Percentiles rank a stretch among this genome's conserved stretches.
phyloP scores from a whole-genome alignment of 2,797 vertebrate species.

The Oreochromis grahami region DNA sequence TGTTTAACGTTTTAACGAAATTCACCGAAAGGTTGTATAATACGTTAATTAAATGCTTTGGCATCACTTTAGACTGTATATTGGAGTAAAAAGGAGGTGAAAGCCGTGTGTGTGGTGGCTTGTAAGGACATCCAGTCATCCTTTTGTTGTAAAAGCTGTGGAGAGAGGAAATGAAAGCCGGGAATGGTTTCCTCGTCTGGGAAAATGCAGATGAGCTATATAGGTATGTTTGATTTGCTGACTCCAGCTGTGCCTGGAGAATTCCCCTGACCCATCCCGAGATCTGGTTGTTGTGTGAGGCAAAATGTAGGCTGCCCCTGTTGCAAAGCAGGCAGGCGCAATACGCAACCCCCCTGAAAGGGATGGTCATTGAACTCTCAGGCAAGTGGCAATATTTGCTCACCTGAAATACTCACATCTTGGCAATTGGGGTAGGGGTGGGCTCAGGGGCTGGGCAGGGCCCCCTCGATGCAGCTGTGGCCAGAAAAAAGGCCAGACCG shows the following conservation, averaged over 20 bases:
- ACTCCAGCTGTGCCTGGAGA: slow-evolving; percentile 78
- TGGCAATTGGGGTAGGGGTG: slow-evolving; percentile 69
- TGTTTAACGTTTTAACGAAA: neutral
- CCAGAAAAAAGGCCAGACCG: slow-evolving; percentile 73
- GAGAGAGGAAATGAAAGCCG: slow-evolving; percentile 45
- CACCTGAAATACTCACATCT: slow-evolving; percentile 85
- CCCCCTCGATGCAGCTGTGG: slow-evolving; percentile 83
- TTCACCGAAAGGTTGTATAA: neutral
- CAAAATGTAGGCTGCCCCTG: slow-evolving; percentile 65
- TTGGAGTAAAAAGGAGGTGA: neutral
- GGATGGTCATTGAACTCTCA: slow-evolving; percentile 80
- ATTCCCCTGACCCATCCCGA: slow-evolving; percentile 64
- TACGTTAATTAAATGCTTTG: neutral
- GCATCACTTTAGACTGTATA: neutral
- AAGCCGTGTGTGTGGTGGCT: slow-evolving; percentile 38
- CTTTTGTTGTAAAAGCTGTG: slow-evolving; percentile 36
- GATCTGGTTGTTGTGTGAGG: slow-evolving; percentile 61
- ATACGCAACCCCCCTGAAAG: slow-evolving; percentile 81
- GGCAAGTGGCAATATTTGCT: slow-evolving; percentile 92
- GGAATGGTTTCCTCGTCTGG: slow-evolving; percentile 46
- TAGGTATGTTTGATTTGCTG: slow-evolving; percentile 73
- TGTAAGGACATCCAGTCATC: neutral
- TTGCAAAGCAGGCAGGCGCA: slow-evolving; percentile 70
- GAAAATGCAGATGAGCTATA: slow-evolving; percentile 69
- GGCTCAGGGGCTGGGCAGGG: slow-evolving; percentile 59